A percentile compares a stretch with the other conserved stretches of the same genome.
Conservation (phyloP, 2,888 invertebrate genomes). For the Melipona beecheii region DNA sequence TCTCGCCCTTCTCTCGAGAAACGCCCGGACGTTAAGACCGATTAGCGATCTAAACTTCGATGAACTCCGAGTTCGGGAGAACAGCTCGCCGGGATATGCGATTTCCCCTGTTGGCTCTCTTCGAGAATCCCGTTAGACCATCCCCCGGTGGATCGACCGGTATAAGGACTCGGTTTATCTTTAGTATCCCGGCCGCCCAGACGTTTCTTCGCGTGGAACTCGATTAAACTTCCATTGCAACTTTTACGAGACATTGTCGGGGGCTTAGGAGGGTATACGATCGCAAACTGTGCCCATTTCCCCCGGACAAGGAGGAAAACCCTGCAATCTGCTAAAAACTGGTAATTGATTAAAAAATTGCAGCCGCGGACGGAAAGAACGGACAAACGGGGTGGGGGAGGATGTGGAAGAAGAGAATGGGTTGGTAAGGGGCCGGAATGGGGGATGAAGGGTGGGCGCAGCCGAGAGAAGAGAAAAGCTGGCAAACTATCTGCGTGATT, state of each 20-base stretch:
- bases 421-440: background rate
- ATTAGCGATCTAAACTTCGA: constrained; percentile 74
- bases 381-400: background rate
- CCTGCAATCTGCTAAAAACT: constrained; percentile 35
- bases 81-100: constrained; percentile 60
- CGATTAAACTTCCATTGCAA: constrained; percentile 81
- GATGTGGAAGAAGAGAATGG: no score
- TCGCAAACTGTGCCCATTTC: constrained; percentile 52
- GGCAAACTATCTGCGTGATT: constrained; percentile 34
- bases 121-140: constrained; percentile 68
- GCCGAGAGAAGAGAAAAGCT: background rate
- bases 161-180: constrained; percentile 76
- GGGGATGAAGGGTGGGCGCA: no score
- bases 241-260: constrained; percentile 78
- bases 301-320: constrained; percentile 11
- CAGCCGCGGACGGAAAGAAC: background rate
- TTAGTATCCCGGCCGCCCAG: constrained; percentile 72
- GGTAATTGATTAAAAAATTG: constrained; percentile 66
- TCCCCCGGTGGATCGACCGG: constrained; percentile 66
- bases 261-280: constrained; percentile 67
- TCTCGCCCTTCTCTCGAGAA: constrained; percentile 8
- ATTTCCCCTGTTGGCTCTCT: constrained; percentile 43
- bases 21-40: constrained; percentile 61
- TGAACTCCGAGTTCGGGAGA: constrained; percentile 66
- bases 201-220: constrained; percentile 78